A percentile compares a stretch with the other conserved stretches of the same genome.
Evolutionary conservation across 2,797 vertebrate genomes (phyloP).

Genomic region (Chanos chanos): DNA sequence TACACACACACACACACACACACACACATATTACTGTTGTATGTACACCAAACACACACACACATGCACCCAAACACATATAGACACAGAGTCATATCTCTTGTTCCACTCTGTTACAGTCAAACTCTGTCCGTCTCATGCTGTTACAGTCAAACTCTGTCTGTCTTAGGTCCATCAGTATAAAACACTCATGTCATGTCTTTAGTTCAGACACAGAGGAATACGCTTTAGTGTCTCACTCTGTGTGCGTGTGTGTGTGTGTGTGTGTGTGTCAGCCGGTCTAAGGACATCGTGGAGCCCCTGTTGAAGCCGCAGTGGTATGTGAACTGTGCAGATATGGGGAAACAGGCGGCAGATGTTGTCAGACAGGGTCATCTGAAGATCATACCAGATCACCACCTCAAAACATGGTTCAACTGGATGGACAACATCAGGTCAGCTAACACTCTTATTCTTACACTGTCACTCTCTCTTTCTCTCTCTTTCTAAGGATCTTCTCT

Average conservation of each 20-base stretch:
- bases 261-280: slow-evolving; percentile 70
- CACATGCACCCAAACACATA: too few relatives aligned
- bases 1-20: background rate
- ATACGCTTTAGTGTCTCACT: background rate
- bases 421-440: slow-evolving; percentile 87
- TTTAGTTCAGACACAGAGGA: too few relatives aligned
- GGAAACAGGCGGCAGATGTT: slow-evolving; percentile 77
- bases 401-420: slow-evolving; percentile 87
- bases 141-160: too few relatives aligned
- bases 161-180: too few relatives aligned
- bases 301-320: slow-evolving; percentile 92
- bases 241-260: background rate
- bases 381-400: slow-evolving; percentile 84
- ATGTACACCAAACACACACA: background rate
- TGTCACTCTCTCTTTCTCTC: too few relatives aligned
- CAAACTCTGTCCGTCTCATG: too few relatives aligned
- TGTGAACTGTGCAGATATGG: slow-evolving; percentile 83
- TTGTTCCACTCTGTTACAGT: too few relatives aligned
- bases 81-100: too few relatives aligned
- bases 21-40: too few relatives aligned
- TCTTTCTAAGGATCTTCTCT: background rate
- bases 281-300: slow-evolving; percentile 91
- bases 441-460: too few relatives aligned
- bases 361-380: slow-evolving; percentile 79
- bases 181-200: too few relatives aligned